Percentiles rank a stretch among this genome's conserved stretches.
phyloP scores from a whole-genome alignment of 2,113 vertebrate genomes.

The Campylomormyrus tamandua region DNA sequence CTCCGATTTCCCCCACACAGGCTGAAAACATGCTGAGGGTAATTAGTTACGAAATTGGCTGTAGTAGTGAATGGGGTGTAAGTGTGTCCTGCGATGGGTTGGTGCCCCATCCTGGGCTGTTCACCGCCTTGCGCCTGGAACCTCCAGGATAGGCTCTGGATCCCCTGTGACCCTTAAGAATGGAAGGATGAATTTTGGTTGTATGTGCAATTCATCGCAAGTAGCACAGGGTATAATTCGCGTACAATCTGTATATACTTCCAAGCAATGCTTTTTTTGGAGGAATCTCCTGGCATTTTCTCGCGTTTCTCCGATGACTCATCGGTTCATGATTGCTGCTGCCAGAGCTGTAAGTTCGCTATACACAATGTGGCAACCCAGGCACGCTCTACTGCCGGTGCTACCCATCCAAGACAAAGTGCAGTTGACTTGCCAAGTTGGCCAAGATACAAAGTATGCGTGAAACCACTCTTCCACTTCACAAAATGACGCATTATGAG shows the following conservation, averaged over 20 bases:
- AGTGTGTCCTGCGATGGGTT: neutral
- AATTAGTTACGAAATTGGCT: neutral
- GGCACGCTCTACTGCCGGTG: neutral
- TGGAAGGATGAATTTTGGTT: neutral
- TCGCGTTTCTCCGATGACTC: neutral
- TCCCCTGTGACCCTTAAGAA: neutral
- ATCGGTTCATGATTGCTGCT: neutral
- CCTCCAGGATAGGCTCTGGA: neutral
- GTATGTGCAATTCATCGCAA: neutral
- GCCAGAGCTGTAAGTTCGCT: neutral
- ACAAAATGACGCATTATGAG: neutral
- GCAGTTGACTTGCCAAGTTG: neutral
- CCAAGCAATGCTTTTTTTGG: neutral
- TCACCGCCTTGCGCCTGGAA: neutral
- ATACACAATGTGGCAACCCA: neutral
- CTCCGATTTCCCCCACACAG: neutral
- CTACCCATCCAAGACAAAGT: neutral
- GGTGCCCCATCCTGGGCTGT: neutral
- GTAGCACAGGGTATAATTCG: neutral
- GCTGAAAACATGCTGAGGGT: neutral
- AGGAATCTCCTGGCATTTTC: neutral
- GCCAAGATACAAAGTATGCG: neutral
- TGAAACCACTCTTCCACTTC: neutral
- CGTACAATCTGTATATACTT: neutral
- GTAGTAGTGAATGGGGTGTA: neutral